These are phyloP conservation scores for Tarsius wallacei DNA, from an alignment of 2,797 vertebrate species.

Conservation along the genomic window DNA sequence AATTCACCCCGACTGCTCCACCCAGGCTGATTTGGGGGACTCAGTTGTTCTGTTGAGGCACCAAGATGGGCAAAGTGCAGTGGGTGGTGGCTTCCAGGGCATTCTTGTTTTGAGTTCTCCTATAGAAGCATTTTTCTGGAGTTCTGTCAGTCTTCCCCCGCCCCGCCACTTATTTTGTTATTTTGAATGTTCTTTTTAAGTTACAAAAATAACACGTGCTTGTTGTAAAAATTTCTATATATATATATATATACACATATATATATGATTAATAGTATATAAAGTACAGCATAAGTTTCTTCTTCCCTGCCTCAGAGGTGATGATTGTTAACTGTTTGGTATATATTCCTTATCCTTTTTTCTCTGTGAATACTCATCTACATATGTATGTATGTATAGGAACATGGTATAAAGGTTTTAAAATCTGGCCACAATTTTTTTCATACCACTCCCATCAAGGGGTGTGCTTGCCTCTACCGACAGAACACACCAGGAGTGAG, in stretches of 20 bases:
- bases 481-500: not conserved
- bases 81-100: not conserved
- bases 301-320: not conserved
- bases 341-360: not conserved
- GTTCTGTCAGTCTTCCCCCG: not conserved
- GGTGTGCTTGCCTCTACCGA: not conserved
- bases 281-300: not conserved
- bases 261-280: not conserved
- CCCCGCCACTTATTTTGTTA: not conserved
- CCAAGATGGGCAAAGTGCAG: not conserved
- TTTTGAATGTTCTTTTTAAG: constrained; percentile 54
- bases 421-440: not conserved
- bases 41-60: not conserved
- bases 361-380: not conserved
- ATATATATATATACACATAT: not conserved
- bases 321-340: not conserved
- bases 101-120: not conserved
- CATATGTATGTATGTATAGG: not conserved
- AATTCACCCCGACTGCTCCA: accelerated
- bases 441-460: not conserved
- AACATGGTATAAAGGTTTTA: not conserved
- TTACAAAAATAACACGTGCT: constrained; percentile 4
- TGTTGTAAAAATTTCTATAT: not conserved
- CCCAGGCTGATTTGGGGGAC: too few species aligned
- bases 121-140: constrained; percentile 20